A percentile compares a stretch with the other conserved stretches of the same genome.
Conservation (phyloP, 2,797 vertebrate genomes). For the Gambelia wislizenii region DNA sequence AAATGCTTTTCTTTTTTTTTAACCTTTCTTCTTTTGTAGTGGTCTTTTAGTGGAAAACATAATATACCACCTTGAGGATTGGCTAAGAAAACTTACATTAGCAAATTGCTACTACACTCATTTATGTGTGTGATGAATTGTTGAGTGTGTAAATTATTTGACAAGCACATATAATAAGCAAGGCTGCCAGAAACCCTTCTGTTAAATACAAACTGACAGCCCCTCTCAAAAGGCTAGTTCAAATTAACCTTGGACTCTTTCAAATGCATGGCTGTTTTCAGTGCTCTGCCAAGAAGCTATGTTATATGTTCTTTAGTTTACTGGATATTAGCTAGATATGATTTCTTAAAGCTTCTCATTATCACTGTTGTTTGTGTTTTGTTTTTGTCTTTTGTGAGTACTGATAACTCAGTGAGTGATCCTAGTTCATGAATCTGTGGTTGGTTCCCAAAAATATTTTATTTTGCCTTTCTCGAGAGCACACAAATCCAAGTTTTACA, state of each 20-base stretch:
- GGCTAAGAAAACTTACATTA: conserved; percentile 28
- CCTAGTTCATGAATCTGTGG: not conserved
- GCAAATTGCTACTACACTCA: conserved; percentile 32
- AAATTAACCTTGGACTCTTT: conserved; percentile 58
- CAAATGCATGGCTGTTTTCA: conserved; percentile 40
- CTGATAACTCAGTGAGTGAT: not conserved
- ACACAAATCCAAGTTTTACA: not conserved
- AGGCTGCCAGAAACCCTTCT: conserved; percentile 43
- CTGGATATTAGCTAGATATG: not conserved
- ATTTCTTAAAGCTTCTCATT: not conserved
- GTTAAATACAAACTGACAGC: conserved; percentile 62
- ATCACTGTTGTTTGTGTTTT: not conserved
- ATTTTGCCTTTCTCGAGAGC: not conserved
- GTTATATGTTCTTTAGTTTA: conserved; percentile 36
- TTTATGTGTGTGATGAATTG: conserved; percentile 11
- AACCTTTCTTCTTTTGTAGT: not conserved
- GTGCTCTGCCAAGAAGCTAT: conserved; percentile 32
- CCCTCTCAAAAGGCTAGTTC: conserved; percentile 28
- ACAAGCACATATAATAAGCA: conserved; percentile 51
- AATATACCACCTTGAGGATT: conserved; percentile 5
- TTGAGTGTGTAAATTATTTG: conserved; percentile 59
- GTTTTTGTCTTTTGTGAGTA: not conserved
- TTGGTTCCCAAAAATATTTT: not conserved
- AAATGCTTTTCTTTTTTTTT: no score
- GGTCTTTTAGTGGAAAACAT: not conserved